Conservation (phyloP, 2,113 vertebrate species). For the Burhinus bistriatus region DNA sequence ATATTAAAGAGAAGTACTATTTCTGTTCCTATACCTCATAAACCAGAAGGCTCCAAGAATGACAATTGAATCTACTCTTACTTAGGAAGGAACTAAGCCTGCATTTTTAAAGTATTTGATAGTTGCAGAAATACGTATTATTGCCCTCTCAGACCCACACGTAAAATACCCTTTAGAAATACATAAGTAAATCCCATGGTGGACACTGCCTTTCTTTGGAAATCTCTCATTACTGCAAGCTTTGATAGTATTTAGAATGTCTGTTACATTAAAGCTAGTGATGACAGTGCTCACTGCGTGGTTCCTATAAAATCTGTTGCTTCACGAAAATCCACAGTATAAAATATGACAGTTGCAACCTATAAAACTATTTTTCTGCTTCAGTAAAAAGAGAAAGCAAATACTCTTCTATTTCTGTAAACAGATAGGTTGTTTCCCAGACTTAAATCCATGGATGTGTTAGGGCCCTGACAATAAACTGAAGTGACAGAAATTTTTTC, state of each 20-base stretch:
- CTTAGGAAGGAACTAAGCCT: not conserved
- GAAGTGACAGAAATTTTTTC: not conserved
- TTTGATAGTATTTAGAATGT: not conserved
- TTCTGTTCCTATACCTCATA: not conserved
- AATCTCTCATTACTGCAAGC: not conserved
- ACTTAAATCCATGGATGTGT: not conserved
- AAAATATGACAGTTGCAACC: fast-evolving
- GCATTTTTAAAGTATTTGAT: not conserved
- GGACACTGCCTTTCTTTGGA: not conserved
- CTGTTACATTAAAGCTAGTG: not conserved
- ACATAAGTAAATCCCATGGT: not conserved
- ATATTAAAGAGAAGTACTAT: not conserved
- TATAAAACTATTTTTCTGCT: not conserved
- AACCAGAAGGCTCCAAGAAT: not conserved
- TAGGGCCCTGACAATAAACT: not conserved
- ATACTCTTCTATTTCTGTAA: not conserved
- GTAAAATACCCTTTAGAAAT: not conserved
- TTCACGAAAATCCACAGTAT: not conserved
- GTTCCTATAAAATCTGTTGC: not conserved
- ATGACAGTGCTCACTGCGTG: no score
- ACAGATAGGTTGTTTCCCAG: not conserved
- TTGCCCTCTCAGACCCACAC: not conserved
- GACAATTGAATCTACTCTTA: not conserved
- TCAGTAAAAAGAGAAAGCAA: not conserved
- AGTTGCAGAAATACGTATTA: not conserved